phyloP scores from a whole-genome alignment of 2,797 vertebrate species.

The Danionella dracula region DNA sequence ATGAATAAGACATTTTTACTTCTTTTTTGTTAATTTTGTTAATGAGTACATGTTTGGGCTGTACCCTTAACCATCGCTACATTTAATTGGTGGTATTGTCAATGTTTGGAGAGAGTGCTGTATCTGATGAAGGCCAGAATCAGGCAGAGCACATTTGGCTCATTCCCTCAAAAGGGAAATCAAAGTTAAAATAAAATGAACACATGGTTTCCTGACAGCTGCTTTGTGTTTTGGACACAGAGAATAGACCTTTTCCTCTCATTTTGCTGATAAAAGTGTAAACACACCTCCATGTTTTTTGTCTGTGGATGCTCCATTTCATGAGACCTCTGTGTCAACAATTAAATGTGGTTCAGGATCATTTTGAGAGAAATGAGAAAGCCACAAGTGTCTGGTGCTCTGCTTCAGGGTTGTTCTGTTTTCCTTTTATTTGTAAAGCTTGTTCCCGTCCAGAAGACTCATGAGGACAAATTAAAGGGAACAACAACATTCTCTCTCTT shows the following conservation, averaged over 20 bases:
- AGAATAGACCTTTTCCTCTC: slow-evolving; percentile 72
- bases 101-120: slow-evolving; percentile 45
- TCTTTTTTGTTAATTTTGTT: too few relatives aligned
- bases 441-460: slow-evolving; percentile 26
- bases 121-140: slow-evolving; percentile 22
- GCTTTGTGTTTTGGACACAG: slow-evolving; percentile 62
- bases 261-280: slow-evolving; percentile 74
- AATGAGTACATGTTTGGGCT: too few relatives aligned
- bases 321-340: slow-evolving; percentile 27
- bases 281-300: slow-evolving; percentile 64
- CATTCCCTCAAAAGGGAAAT: slow-evolving; percentile 72
- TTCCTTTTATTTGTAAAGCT: background rate
- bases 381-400: background rate
- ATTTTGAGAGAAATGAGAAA: slow-evolving; percentile 4
- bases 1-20: too few relatives aligned
- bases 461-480: slow-evolving; percentile 29
- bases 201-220: slow-evolving; percentile 78
- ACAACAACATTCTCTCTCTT: slow-evolving; percentile 47
- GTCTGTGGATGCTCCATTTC: slow-evolving; percentile 57
- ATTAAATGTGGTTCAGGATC: background rate
- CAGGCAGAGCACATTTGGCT: slow-evolving; percentile 24
- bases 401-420: background rate
- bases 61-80: too few relatives aligned
- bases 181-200: slow-evolving; percentile 71
- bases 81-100: slow-evolving; percentile 15